Evolutionary conservation across 2,113 vertebrate genomes (phyloP).

Genomic region (Puntigrus tetrazona): DNA sequence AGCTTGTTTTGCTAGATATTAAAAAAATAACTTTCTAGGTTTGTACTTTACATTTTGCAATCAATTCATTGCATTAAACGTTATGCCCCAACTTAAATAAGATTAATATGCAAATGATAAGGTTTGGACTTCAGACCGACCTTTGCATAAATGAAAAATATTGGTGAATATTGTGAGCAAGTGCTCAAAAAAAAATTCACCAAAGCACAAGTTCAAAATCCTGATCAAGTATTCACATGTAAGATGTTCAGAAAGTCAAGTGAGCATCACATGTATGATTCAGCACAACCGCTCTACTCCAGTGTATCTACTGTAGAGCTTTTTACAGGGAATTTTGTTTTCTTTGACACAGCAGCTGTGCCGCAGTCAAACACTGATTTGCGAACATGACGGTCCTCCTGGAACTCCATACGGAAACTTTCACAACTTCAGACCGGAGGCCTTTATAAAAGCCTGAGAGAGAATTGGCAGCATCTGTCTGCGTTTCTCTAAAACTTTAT

Average conservation of each 20-base stretch:
- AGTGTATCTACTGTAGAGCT: background rate
- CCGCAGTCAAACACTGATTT: background rate
- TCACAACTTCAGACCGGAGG: slow-evolving; percentile 12
- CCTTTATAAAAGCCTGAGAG: slow-evolving; percentile 1
- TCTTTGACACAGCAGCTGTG: background rate
- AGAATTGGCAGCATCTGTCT: slow-evolving; percentile 30
- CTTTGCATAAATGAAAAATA: background rate
- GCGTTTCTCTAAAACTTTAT: slow-evolving; percentile 22
- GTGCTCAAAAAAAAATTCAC: background rate
- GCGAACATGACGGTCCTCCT: background rate
- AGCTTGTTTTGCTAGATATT: slow-evolving; percentile 57
- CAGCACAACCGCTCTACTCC: background rate
- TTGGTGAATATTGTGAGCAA: background rate
- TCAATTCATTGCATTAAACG: background rate
- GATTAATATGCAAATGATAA: background rate
- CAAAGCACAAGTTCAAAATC: background rate
- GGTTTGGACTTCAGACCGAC: background rate
- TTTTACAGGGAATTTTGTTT: background rate
- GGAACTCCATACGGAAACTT: slow-evolving; percentile 7
- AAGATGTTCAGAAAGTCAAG: background rate
- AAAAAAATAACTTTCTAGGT: slow-evolving; percentile 35
- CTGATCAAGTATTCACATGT: background rate
- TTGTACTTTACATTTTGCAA: slow-evolving; percentile 18
- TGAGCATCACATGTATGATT: background rate
- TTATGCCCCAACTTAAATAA: background rate